These are phyloP conservation scores for Exephanes ischioxanthus DNA, from an alignment of 2,888 invertebrate genomes.

Conservation along the genomic window DNA sequence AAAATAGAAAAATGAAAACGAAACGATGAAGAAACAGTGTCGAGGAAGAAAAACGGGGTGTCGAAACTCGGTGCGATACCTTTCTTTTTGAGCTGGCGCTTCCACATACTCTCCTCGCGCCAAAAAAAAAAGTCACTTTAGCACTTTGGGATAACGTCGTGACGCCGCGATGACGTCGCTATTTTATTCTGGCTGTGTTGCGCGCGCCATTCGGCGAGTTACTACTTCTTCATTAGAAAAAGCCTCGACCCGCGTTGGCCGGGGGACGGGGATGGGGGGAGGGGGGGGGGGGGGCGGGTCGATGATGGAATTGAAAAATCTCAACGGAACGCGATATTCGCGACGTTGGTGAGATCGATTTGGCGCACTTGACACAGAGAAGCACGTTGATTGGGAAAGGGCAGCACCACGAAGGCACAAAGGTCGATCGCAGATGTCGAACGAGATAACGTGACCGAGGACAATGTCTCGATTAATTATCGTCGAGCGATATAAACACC, in stretches of 20 bases:
- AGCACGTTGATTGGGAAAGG: background rate
- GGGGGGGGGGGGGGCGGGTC: background rate
- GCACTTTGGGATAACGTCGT: slow-evolving; percentile 1
- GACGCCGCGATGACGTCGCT: background rate
- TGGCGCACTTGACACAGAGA: background rate
- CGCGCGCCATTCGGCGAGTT: background rate
- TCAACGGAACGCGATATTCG: slow-evolving; percentile 1
- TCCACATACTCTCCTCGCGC: background rate
- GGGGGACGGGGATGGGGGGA: background rate
- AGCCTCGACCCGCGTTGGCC: background rate
- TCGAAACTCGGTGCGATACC: slow-evolving; percentile 9
- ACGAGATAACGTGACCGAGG: slow-evolving; percentile 24
- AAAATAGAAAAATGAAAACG: background rate
- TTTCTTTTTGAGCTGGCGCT: slow-evolving; percentile 18
- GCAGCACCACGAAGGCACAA: background rate
- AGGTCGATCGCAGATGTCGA: background rate
- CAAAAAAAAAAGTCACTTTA: background rate
- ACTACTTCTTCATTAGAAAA: background rate
- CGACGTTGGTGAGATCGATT: background rate
- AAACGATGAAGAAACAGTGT: slow-evolving; percentile 9
- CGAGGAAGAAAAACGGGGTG: background rate
- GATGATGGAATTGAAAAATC: slow-evolving; percentile 11
- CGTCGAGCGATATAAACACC: slow-evolving; percentile 26
- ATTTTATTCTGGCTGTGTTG: background rate
- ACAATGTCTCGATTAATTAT: slow-evolving; percentile 35